Evolutionary conservation across 2,888 invertebrate genomes (phyloP).

Genomic region (Watsonalla cultraria): DNA sequence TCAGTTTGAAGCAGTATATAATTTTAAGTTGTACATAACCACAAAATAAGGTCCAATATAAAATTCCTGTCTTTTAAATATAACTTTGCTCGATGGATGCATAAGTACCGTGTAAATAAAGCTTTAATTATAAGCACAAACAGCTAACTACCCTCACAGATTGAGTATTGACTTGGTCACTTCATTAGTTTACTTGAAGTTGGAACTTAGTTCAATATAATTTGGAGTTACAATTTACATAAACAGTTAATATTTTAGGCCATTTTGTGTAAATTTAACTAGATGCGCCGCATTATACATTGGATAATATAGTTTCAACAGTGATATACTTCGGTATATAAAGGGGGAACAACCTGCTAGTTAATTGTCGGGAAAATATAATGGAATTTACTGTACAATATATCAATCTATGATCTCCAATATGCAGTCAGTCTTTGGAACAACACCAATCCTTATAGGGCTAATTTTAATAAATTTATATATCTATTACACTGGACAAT

Average conservation of each 20-base stretch:
- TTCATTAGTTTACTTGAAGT: slow-evolving; percentile 14
- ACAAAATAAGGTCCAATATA: not conserved
- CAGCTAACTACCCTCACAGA: not conserved
- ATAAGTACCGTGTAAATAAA: not conserved
- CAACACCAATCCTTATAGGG: no score
- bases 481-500: no score
- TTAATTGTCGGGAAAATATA: slow-evolving; percentile 60
- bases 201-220: not conserved
- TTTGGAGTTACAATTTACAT: not conserved
- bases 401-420: slow-evolving; percentile 19
- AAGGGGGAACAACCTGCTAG: slow-evolving; percentile 30
- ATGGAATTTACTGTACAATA: slow-evolving; percentile 29
- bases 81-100: not conserved
- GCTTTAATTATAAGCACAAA: no score
- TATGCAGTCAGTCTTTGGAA: slow-evolving; percentile 11
- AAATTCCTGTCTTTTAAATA: not conserved
- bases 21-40: not conserved
- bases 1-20: no score
- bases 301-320: slow-evolving; percentile 26
- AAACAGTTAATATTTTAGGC: slow-evolving; percentile 35
- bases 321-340: slow-evolving; percentile 34
- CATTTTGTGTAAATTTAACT: slow-evolving; percentile 26
- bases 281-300: slow-evolving; percentile 15
- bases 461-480: no score
- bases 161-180: not conserved